Conservation (phyloP, 2,888 invertebrate genomes). For the Lottia scabra region DNA sequence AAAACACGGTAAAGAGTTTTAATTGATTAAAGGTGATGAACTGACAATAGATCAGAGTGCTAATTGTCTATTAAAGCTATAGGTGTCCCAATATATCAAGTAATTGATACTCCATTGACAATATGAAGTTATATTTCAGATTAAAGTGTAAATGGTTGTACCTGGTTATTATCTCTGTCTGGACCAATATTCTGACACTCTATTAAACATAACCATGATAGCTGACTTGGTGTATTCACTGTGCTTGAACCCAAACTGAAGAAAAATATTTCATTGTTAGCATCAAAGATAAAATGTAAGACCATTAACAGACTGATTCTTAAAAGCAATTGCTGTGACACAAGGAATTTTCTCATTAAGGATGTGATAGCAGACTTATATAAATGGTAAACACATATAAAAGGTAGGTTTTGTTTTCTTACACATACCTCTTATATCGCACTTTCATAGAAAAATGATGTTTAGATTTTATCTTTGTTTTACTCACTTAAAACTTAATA, state of each 20-base stretch:
- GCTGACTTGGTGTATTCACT: constrained; percentile 46
- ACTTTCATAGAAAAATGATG: no score
- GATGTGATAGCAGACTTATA: no score
- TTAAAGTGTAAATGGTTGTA: no score
- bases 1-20: no score
- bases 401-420: neutral
- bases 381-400: neutral
- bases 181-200: constrained; percentile 30
- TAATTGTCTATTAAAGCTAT: neutral
- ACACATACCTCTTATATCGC: no score
- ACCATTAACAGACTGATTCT: neutral
- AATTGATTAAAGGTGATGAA: no score
- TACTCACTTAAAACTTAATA: no score
- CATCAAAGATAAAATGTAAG: no score
- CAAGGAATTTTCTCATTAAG: neutral
- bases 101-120: neutral
- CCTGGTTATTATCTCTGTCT: no score
- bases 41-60: no score
- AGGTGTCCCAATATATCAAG: neutral
- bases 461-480: no score
- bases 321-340: neutral
- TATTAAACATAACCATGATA: constrained; percentile 56
- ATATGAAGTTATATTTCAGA: no score
- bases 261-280: neutral
- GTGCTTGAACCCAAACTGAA: constrained; percentile 41